phyloP scores from a whole-genome alignment of 1,140 invertebrate genomes.

The Aricia agestis region DNA sequence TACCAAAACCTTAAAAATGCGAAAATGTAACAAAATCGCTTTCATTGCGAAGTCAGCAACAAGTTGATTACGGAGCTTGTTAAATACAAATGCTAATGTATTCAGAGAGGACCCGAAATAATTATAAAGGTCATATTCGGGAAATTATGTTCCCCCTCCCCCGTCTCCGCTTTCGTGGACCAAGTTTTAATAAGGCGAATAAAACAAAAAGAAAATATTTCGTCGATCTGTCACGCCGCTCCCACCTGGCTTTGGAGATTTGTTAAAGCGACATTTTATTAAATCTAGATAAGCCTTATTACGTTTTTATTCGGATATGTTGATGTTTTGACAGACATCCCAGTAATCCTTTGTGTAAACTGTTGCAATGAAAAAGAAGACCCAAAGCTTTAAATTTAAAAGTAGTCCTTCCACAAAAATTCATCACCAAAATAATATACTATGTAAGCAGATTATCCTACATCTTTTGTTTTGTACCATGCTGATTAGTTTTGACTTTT shows the following conservation, averaged over 20 bases:
- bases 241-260: not conserved
- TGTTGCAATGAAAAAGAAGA: not conserved
- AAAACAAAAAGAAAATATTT: constrained; percentile 4
- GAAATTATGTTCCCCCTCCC: not conserved
- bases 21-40: not conserved
- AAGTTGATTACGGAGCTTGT: not conserved
- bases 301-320: constrained; percentile 6
- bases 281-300: not conserved
- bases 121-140: constrained; percentile 3
- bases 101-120: not conserved
- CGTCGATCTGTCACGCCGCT: not conserved
- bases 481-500: no score
- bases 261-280: constrained; percentile 7
- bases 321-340: not conserved
- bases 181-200: constrained; percentile 9
- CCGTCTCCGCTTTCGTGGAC: not conserved
- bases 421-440: no score
- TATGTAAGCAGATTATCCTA: no score
- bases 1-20: not conserved
- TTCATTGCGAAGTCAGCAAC: not conserved
- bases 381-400: no score
- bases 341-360: no score
- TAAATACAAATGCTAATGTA: not conserved
- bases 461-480: no score
- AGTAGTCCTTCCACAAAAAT: no score